These are phyloP conservation scores for Fregata magnificens DNA, from an alignment of 2,113 vertebrate species.

Conservation along the genomic window DNA sequence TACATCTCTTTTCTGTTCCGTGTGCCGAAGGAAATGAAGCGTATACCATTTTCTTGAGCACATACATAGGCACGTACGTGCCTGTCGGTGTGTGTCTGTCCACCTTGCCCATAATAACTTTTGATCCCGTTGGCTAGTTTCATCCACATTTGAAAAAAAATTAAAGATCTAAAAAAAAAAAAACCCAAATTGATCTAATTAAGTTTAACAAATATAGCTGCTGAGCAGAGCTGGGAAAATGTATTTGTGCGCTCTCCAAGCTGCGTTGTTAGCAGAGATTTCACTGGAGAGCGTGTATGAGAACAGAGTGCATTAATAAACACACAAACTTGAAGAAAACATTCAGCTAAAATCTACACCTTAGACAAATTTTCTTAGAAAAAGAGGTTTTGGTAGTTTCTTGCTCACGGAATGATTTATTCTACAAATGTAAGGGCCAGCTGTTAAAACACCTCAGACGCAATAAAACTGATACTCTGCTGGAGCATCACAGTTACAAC, in stretches of 20 bases:
- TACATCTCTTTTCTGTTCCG: neutral
- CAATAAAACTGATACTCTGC: neutral
- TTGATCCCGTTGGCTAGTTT: neutral
- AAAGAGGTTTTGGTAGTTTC: neutral
- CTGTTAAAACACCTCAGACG: neutral
- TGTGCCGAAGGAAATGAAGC: neutral
- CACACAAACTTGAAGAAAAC: neutral
- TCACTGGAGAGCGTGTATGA: neutral
- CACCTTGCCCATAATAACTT: neutral
- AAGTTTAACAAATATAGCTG: neutral
- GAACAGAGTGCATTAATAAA: neutral
- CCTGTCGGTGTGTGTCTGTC: neutral
- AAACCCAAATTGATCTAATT: neutral
- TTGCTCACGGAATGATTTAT: neutral
- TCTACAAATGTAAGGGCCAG: neutral
- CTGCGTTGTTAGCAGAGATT: neutral
- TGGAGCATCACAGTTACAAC: neutral
- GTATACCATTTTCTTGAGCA: neutral
- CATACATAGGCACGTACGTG: fast-evolving
- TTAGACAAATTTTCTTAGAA: neutral
- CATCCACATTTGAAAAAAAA: neutral
- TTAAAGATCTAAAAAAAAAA: neutral
- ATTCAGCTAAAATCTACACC: neutral
- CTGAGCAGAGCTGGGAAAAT: neutral
- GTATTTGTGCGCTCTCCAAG: neutral